These are phyloP conservation scores for Cecropterus lyciades DNA, from an alignment of 1,140 invertebrate genomes.

Conservation along the genomic window DNA sequence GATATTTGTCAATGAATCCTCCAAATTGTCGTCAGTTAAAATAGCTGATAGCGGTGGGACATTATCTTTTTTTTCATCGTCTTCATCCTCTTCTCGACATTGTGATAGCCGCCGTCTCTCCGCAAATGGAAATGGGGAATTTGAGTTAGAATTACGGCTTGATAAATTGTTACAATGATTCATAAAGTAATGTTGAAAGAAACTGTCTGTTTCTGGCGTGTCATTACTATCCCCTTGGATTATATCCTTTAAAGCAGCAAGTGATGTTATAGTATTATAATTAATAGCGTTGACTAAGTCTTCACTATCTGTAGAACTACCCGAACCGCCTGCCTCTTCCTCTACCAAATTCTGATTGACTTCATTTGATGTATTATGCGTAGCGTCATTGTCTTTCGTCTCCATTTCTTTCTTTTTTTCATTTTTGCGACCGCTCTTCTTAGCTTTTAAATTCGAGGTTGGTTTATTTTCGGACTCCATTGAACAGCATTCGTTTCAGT, in stretches of 20 bases:
- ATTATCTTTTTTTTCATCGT: constrained; percentile 85
- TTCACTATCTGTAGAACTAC: constrained; percentile 86
- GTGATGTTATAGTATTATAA: constrained; percentile 88
- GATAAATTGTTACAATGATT: constrained; percentile 88
- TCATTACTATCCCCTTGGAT: constrained; percentile 86
- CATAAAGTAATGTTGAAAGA: constrained; percentile 90
- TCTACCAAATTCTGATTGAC: constrained; percentile 51
- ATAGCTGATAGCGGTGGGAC: constrained; percentile 40
- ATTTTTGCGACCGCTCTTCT: constrained; percentile 64
- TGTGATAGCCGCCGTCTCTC: constrained; percentile 90
- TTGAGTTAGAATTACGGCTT: constrained; percentile 83
- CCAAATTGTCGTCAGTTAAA: constrained; percentile 40
- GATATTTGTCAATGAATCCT: constrained; percentile 40
- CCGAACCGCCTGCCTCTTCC: constrained; percentile 59
- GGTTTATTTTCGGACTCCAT: constrained; percentile 69
- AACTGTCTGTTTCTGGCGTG: constrained; percentile 87
- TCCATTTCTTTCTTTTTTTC: constrained; percentile 72
- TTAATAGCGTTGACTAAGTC: constrained; percentile 87
- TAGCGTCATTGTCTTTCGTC: constrained; percentile 37
- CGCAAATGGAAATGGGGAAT: constrained; percentile 85
- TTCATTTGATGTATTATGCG: constrained; percentile 47
- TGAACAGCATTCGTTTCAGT: constrained; percentile 60
- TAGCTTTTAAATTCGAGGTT: constrained; percentile 54
- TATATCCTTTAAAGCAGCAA: constrained; percentile 88
- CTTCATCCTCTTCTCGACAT: constrained; percentile 92